Evolutionary conservation across 2,888 invertebrate species (phyloP).

Genomic region (Cosmia trapezina): DNA sequence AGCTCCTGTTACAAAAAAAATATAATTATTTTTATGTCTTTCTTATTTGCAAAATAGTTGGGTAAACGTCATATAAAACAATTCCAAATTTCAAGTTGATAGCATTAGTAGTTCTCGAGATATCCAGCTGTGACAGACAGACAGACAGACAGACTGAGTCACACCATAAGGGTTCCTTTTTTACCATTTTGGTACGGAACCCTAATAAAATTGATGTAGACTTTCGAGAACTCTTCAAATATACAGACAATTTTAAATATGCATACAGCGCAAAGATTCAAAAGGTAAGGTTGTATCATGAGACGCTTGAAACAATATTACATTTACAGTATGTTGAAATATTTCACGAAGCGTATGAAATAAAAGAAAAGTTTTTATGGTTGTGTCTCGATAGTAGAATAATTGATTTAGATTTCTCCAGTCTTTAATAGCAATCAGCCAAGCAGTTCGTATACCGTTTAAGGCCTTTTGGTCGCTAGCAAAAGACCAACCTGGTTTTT

Average conservation of each 20-base stretch:
- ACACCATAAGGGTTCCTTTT: no score
- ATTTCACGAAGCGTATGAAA: background rate
- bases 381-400: no score
- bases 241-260: slow-evolving; percentile 2
- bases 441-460: background rate
- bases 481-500: background rate
- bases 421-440: background rate
- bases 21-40: no score
- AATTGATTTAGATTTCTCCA: background rate
- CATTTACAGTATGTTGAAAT: background rate
- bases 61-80: no score
- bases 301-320: slow-evolving; percentile 15
- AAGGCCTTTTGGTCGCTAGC: background rate
- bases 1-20: no score
- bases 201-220: slow-evolving; percentile 9
- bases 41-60: no score
- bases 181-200: no score
- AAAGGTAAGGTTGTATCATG: background rate
- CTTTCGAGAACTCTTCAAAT: slow-evolving; percentile 12
- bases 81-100: no score
- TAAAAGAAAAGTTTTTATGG: background rate
- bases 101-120: no score
- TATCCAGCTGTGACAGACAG: no score
- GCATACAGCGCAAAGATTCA: background rate
- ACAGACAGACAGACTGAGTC: no score